These are phyloP conservation scores for Beaufortia kweichowensis DNA, from an alignment of 2,113 vertebrate genomes.

Conservation along the genomic window DNA sequence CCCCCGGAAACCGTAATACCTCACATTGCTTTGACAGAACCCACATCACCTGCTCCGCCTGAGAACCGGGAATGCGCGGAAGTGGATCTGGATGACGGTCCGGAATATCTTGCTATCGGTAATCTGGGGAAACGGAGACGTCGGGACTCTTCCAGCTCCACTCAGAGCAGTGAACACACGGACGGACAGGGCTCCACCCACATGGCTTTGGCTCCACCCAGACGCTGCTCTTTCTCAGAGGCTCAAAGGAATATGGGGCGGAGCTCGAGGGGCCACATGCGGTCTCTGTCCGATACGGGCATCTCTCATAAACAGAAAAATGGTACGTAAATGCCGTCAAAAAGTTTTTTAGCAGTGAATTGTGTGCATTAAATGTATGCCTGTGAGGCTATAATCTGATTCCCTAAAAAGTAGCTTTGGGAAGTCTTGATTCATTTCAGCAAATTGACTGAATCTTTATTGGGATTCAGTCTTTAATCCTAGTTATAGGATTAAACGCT, in stretches of 20 bases:
- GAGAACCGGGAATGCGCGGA: conserved; percentile 72
- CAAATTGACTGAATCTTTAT: no score
- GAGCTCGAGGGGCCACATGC: conserved; percentile 79
- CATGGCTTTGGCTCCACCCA: conserved; percentile 50
- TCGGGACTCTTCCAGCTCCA: conserved; percentile 69
- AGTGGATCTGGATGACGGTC: conserved; percentile 85
- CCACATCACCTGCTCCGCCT: conserved; percentile 40
- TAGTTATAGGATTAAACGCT: no score
- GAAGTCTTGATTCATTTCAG: no score
- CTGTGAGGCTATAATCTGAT: no score
- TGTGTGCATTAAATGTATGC: no score
- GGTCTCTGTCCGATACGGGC: conserved; percentile 91
- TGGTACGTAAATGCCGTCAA: conserved; percentile 68
- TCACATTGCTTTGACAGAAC: conserved; percentile 53
- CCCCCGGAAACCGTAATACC: conserved; percentile 31
- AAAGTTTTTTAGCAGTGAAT: neutral
- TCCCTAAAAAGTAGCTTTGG: no score
- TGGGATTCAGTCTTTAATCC: no score
- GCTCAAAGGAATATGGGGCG: conserved; percentile 73
- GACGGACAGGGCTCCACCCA: neutral
- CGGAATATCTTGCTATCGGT: conserved; percentile 95
- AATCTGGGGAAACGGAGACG: conserved; percentile 80
- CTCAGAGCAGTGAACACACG: conserved; percentile 57
- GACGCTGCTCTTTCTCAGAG: conserved; percentile 91
- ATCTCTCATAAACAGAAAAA: conserved; percentile 79